Conservation (phyloP, 2,888 invertebrate genomes). For the Sepiola atlantica region DNA sequence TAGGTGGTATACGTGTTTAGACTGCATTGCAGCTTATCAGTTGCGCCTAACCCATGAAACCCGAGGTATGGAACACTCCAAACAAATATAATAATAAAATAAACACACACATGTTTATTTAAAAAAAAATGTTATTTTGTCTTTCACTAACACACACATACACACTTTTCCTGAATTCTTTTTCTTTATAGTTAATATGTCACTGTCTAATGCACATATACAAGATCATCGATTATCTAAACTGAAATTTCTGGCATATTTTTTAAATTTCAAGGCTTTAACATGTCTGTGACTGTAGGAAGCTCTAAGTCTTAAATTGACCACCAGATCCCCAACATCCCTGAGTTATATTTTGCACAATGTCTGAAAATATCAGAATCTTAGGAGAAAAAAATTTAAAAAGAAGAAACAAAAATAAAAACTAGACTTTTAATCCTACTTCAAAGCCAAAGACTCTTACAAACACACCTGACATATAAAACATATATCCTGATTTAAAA, state of each 20-base stretch:
- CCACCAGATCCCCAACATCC: not conserved
- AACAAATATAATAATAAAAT: no score
- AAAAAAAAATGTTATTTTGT: no score
- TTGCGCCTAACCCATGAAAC: no score
- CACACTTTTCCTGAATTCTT: not conserved
- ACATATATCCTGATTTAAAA: not conserved
- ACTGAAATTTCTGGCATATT: not conserved
- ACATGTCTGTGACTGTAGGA: not conserved
- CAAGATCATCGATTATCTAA: not conserved
- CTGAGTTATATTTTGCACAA: not conserved
- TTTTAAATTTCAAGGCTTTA: not conserved
- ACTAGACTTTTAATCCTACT: no score
- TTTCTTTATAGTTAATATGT: no score
- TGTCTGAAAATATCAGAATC: not conserved
- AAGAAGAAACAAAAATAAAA: not conserved
- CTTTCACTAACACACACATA: not conserved
- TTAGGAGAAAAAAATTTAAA: no score
- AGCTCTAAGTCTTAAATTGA: slow-evolving; percentile 10
- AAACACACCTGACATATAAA: not conserved
- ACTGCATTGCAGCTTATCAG: no score
- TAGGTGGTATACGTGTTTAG: no score
- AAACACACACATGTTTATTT: no score
- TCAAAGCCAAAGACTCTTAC: not conserved
- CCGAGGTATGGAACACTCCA: no score
- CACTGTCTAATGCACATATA: not conserved